Evolutionary conservation across 1,140 invertebrate species (phyloP).

Genomic region (Tetraneura akinire): DNA sequence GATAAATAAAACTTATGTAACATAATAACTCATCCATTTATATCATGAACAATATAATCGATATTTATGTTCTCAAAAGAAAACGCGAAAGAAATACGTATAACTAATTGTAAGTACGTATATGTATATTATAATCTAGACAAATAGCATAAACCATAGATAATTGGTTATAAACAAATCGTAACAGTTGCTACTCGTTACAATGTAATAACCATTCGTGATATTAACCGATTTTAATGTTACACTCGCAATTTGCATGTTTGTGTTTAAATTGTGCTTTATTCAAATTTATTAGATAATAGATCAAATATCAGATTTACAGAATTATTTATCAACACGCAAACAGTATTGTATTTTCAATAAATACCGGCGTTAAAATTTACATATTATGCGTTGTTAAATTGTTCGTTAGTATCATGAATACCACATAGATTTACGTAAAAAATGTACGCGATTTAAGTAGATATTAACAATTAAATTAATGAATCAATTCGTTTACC

Average conservation of each 20-base stretch:
- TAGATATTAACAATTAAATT: too few relatives aligned
- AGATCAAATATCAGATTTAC: not conserved
- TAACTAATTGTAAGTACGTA: not conserved
- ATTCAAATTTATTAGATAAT: not conserved
- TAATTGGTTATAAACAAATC: slow-evolving; percentile 2
- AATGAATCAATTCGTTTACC: too few relatives aligned
- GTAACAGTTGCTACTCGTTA: not conserved
- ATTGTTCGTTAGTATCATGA: not conserved
- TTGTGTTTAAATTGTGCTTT: not conserved
- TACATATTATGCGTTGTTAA: not conserved
- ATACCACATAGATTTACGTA: not conserved
- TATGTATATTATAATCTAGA: not conserved
- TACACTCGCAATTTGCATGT: not conserved
- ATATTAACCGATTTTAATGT: not conserved
- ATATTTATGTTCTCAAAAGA: not conserved
- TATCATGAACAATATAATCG: not conserved
- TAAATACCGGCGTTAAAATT: not conserved
- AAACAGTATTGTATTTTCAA: not conserved
- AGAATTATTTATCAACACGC: not conserved
- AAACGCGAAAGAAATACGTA: not conserved
- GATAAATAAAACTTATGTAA: not conserved
- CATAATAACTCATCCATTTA: not conserved
- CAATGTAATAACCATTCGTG: not conserved
- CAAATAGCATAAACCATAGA: not conserved
- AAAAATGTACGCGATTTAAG: too few relatives aligned